These are phyloP conservation scores for Leucoraja ocellata DNA, from an alignment of 2,797 vertebrate species.

Conservation along the genomic window DNA sequence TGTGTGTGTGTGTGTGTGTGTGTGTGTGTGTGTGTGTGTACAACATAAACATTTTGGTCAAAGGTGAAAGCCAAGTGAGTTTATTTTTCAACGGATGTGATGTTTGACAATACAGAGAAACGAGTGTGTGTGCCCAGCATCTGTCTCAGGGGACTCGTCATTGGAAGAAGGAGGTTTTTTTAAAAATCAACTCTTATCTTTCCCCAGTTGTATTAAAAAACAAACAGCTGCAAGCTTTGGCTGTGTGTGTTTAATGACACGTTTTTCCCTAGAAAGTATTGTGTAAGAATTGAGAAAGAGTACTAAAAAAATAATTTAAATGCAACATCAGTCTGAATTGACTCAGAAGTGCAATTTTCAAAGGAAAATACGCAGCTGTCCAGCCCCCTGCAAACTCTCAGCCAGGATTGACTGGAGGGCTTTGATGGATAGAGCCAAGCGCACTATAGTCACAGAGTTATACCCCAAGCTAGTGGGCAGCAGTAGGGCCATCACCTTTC, in stretches of 20 bases:
- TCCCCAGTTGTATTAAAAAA: background rate
- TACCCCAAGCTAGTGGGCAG: no score
- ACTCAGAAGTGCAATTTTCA: no score
- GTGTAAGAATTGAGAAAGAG: background rate
- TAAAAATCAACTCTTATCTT: background rate
- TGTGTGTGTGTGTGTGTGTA: no score
- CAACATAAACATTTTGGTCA: background rate
- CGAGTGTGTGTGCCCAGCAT: background rate
- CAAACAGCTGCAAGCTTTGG: background rate
- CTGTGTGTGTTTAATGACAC: background rate
- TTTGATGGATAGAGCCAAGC: background rate
- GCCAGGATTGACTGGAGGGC: background rate
- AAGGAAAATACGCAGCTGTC: background rate
- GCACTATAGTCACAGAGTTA: no score
- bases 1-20: no score
- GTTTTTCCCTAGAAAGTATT: no score
- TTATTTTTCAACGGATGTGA: background rate
- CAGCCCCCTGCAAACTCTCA: background rate
- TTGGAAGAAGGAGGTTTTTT: background rate
- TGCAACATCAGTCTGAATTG: background rate
- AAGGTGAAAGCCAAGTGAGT: no score
- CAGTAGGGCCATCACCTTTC: background rate
- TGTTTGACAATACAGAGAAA: background rate
- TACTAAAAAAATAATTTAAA: background rate
- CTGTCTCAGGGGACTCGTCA: no score